These are phyloP conservation scores for Idris sp. DNA, from an alignment of 1,140 invertebrate species.

Conservation along the genomic window DNA sequence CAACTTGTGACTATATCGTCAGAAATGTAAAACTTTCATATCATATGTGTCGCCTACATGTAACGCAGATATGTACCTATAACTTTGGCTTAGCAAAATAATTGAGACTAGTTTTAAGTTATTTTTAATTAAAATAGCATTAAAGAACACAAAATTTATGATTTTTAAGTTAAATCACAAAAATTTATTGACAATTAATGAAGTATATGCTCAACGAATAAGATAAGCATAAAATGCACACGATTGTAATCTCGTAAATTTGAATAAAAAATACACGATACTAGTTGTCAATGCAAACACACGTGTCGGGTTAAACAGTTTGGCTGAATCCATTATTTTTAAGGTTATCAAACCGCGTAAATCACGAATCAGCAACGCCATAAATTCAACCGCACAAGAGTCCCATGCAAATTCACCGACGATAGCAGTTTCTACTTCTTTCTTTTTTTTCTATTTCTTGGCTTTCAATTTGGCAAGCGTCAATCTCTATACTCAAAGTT, in stretches of 20 bases:
- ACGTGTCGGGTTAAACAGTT: slow-evolving; percentile 6
- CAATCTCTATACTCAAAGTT: no score
- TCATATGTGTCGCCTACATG: slow-evolving; percentile 23
- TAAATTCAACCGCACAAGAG: slow-evolving; percentile 30
- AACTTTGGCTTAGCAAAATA: no score
- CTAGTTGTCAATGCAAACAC: slow-evolving; percentile 27
- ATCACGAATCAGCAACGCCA: slow-evolving; percentile 43
- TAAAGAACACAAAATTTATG: no score
- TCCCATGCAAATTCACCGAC: slow-evolving; percentile 38
- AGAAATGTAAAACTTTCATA: no score
- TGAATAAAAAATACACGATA: slow-evolving; percentile 50
- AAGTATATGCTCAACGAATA: slow-evolving; percentile 9
- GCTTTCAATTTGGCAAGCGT: slow-evolving; percentile 31
- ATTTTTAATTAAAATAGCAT: no score
- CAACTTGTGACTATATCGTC: no score
- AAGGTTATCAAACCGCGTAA: slow-evolving; percentile 49
- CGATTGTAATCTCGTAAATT: slow-evolving; percentile 44
- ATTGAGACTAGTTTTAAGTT: no score
- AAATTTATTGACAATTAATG: slow-evolving; percentile 36
- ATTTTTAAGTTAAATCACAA: slow-evolving; percentile 42
- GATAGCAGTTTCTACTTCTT: slow-evolving; percentile 10
- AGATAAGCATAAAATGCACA: slow-evolving; percentile 43
- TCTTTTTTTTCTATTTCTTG: not conserved
- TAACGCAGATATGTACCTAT: no score
- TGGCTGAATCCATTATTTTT: slow-evolving; percentile 29